Evolutionary conservation across 2,888 invertebrate genomes (phyloP).

Genomic region (Scaptomyza flava): DNA sequence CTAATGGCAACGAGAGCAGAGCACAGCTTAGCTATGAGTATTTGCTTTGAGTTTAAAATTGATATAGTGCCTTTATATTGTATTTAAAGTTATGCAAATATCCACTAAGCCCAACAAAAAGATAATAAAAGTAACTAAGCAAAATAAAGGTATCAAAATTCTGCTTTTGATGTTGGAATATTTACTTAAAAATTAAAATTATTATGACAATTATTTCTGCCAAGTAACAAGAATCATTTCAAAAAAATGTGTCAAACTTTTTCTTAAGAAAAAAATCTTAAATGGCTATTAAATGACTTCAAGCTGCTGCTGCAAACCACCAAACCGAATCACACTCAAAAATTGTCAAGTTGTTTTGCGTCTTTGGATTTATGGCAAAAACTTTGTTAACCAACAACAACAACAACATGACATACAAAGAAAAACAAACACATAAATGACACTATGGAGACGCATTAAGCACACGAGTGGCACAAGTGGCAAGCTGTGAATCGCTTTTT

Average conservation of each 20-base stretch:
- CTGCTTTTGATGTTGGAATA: neutral
- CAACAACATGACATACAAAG: constrained; percentile 24
- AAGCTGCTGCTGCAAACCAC: constrained; percentile 38
- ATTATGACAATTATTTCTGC: neutral
- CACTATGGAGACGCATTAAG: constrained; percentile 72
- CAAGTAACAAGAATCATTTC: too few relatives aligned
- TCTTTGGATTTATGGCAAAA: constrained; percentile 58
- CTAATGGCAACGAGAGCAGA: constrained; percentile 23
- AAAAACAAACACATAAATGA: constrained; percentile 48
- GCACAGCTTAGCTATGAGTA: constrained; percentile 28
- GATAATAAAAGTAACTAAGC: neutral
- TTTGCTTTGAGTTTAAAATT: constrained; percentile 40
- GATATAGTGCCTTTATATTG: neutral
- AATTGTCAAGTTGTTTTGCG: constrained; percentile 48
- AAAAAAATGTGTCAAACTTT: neutral
- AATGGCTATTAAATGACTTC: constrained; percentile 37
- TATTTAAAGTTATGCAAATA: constrained; percentile 1
- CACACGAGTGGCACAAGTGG: constrained; percentile 48
- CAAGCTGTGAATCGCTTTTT: constrained; percentile 39
- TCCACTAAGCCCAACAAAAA: neutral
- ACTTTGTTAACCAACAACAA: constrained; percentile 53
- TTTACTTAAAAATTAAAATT: too few relatives aligned
- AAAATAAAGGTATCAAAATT: neutral
- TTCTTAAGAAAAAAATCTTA: constrained; percentile 5
- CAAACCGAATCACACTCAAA: constrained; percentile 60